phyloP scores from a whole-genome alignment of 2,113 vertebrate species.

The Pipa parva region DNA sequence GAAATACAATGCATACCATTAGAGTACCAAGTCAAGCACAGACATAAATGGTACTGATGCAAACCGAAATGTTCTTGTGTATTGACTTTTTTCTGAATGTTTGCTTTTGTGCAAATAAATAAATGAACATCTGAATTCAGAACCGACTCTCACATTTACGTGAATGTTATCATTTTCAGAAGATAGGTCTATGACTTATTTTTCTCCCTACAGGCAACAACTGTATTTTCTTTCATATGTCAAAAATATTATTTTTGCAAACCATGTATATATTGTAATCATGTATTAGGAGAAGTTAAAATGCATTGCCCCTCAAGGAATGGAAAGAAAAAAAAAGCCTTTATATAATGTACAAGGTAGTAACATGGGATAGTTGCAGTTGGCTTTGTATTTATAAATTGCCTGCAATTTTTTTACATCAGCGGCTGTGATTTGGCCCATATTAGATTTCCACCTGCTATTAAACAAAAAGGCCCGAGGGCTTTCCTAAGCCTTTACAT shows the following conservation, averaged over 20 bases:
- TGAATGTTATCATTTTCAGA: too few relatives aligned
- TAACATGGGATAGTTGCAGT: constrained; percentile 61
- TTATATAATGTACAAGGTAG: not conserved
- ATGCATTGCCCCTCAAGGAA: constrained; percentile 14
- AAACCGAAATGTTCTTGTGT: too few relatives aligned
- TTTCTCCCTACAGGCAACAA: not conserved
- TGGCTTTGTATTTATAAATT: constrained; percentile 88
- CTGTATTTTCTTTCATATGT: constrained; percentile 6
- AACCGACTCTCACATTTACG: too few relatives aligned
- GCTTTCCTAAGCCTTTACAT: constrained; percentile 57
- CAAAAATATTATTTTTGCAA: constrained; percentile 5
- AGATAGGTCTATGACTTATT: too few relatives aligned
- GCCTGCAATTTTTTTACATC: constrained; percentile 84
- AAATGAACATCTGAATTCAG: too few relatives aligned
- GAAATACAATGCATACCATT: too few relatives aligned
- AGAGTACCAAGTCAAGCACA: too few relatives aligned
- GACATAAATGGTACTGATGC: too few relatives aligned
- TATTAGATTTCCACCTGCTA: constrained; percentile 65
- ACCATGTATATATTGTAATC: constrained; percentile 15
- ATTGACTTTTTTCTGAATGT: too few relatives aligned
- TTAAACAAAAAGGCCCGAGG: constrained; percentile 65
- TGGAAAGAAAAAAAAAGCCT: not conserved
- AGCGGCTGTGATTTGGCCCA: constrained; percentile 56
- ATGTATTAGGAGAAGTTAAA: constrained; percentile 26
- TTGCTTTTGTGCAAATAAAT: too few relatives aligned